Conservation (phyloP, 2,888 invertebrate genomes). For the Antheraea yamamai region DNA sequence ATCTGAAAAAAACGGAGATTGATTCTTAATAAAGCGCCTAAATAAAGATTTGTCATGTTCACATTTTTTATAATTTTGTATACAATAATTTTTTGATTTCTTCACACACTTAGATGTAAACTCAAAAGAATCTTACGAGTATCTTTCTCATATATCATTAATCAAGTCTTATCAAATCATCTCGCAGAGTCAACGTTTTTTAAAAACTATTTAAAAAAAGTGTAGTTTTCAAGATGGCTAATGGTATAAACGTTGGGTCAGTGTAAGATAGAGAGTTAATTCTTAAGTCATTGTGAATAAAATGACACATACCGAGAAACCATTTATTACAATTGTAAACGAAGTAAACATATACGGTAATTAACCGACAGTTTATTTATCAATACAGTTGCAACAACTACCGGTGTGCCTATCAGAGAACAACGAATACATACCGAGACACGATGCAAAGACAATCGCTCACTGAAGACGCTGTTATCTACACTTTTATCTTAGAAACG, state of each 20-base stretch:
- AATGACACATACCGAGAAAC: neutral
- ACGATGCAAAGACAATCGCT: slow-evolving; percentile 65
- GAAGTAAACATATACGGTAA: slow-evolving; percentile 11
- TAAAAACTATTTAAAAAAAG: no score
- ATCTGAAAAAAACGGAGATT: no score
- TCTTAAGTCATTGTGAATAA: neutral
- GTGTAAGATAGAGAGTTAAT: no score
- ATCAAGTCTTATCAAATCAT: no score
- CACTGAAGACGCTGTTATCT: slow-evolving; percentile 72
- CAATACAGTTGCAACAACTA: slow-evolving; percentile 15
- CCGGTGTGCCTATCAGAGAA: slow-evolving; percentile 20
- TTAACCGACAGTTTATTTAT: slow-evolving; percentile 10
- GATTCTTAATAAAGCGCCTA: no score
- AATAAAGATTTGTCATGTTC: no score
- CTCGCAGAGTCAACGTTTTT: no score
- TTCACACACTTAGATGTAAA: no score
- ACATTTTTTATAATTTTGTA: no score
- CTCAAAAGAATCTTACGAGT: no score
- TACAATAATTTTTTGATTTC: no score
- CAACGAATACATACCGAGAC: slow-evolving; percentile 34
- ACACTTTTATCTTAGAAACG: slow-evolving; percentile 71
- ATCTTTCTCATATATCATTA: no score
- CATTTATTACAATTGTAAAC: neutral
- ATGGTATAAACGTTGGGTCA: neutral
- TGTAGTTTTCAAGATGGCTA: neutral